Conservation (phyloP, 2,113 vertebrate genomes). For the Hiodon tergisus region DNA sequence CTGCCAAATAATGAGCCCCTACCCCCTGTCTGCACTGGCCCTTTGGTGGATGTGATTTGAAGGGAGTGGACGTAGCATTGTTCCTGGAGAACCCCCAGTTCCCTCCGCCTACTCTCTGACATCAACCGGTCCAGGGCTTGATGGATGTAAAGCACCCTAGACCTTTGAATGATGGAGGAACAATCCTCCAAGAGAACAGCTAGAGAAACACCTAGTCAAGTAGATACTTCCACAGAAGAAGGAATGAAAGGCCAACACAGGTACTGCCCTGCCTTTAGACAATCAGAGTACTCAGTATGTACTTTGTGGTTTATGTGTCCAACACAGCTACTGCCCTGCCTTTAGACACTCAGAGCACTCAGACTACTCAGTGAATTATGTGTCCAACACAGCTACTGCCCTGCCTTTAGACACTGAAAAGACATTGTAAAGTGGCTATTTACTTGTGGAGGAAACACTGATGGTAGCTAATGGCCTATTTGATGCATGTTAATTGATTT, state of each 20-base stretch:
- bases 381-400: too few species aligned
- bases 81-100: slow-evolving; percentile 22
- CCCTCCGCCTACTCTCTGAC: slow-evolving; percentile 15
- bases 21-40: slow-evolving; percentile 22
- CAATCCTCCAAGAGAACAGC: slow-evolving; percentile 4
- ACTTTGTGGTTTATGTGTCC: too few species aligned
- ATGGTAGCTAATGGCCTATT: too few species aligned
- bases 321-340: too few species aligned
- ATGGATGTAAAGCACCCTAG: not conserved
- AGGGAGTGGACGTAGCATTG: not conserved
- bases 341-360: too few species aligned
- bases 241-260: slow-evolving; percentile 40
- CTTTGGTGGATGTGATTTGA: slow-evolving; percentile 38
- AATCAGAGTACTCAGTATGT: too few species aligned
- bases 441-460: too few species aligned
- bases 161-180: slow-evolving; percentile 32
- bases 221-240: slow-evolving; percentile 31
- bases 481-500: too few species aligned
- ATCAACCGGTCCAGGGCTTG: not conserved
- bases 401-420: too few species aligned
- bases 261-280: slow-evolving; percentile 37
- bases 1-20: slow-evolving; percentile 50
- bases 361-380: too few species aligned
- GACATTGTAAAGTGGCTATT: too few species aligned
- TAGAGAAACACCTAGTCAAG: slow-evolving; percentile 19